Evolutionary conservation across 2,888 invertebrate species (phyloP), one percentile per base, ranked within the genome.

Genomic region (Ophion ellenae): DNA sequence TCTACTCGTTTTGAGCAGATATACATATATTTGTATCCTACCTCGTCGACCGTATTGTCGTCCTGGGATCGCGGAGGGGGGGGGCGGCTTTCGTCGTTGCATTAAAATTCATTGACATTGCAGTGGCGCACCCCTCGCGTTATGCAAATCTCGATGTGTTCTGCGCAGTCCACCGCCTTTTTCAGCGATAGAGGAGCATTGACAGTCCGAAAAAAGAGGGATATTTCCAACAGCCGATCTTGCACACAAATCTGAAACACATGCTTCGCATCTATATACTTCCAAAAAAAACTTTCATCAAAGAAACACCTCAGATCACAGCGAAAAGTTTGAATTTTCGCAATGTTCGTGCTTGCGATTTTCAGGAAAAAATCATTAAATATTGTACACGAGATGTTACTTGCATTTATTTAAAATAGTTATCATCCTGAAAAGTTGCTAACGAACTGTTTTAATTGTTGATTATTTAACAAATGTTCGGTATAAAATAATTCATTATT

Each of bases 91-190:
- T 87, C 83, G 75, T 82, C 83, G 86, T 81, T 84, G 77, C 74
- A 86, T 87, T 87, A 86, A 87, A 87, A 86, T 83, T 86, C 81
- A 88, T 87, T 82, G 86, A 84, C 79, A 87, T 83, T 74, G 32
- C 66, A 45, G 74, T 69, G 74, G 85, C 81, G 71, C 80, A 63
- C 57, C 76, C 53, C 76, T 76, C 81, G 71, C 83, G 82, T 87
- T 86, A 87, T 86, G 87, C 83, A 87, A 87, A 86, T 86, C 63
- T 78, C 71, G 73, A 80, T 80, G 76, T 76, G 47, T 63, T 66
- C 32, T 40, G 40, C 40, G 40, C 40, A 40, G 9, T 9, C 9
- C 40, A 9, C 40, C 40, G 40, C 40, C 45, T 70, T 57, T 69
- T 53, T 59, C 32, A n/a, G 66, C 53, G 40, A 66, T 24, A 17